Base-by-base conservation (phyloP, 2,113 vertebrate species). In the Grallaria varia region DNA sequence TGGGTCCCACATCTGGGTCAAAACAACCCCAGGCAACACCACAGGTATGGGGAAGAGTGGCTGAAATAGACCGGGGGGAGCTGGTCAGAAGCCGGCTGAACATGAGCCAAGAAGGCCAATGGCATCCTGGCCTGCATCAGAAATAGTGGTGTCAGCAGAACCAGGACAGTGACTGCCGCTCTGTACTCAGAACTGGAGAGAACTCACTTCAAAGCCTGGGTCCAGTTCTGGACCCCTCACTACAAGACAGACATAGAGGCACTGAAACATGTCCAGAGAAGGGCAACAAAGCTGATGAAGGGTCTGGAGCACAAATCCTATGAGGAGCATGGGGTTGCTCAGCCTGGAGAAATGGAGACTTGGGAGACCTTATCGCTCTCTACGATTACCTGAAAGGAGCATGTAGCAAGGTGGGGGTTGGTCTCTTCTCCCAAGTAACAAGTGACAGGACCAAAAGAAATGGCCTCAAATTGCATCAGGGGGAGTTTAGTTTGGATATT, bases 221-320 rank as follows among this genome's bases (percentile, higher is more conserved):
- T 21, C 24, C 23, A 12, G 0, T 45, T 25, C 20, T 60, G 2
- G 1, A 3, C 12, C 14, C 3, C 6, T 33, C 39, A 45, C 16
- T 45, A 22, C 44, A 82, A 40, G 17, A 58, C 16, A 73, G 45
- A 12, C 28, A 30, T n/a, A 30, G 28, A 60, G 20, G 28, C 39
- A 10, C 20, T 39, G 15, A 4, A 44, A 6, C 10, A 2, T 30
- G 15, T 45, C 23, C 7, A 25, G 10, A 59, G 37, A 45, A 39
- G 19, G 12, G 4, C 31, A 67, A n/a, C 6, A 39, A n/a, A 67
- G 7, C 5, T 53, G 16, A 15, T 53, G 24, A 40, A 53, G 16
- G 16, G 16, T 60, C 39, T 75, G 45, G 17, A 39, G 23, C 17
- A n/a, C 52, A 67, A 60, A 37, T 21, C 24, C n/a, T 45, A 21